Conservation (phyloP, 2,113 vertebrate genomes). For the Xenotilapia caudafasciata region DNA sequence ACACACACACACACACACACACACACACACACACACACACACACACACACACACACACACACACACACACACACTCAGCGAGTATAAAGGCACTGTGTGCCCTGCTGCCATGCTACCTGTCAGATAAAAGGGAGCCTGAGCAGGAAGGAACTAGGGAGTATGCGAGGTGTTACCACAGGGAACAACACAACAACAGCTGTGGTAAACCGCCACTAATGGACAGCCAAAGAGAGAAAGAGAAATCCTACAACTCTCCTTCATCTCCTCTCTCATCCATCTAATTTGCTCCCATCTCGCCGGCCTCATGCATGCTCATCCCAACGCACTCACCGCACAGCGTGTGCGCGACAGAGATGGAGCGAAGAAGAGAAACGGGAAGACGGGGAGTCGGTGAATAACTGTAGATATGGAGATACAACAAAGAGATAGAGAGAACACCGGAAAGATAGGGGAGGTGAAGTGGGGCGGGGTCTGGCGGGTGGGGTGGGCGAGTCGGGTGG, state of each 20-base stretch:
- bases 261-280: constrained; percentile 47
- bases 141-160: constrained; percentile 51
- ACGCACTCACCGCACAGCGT: constrained; percentile 18
- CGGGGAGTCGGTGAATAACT: background rate
- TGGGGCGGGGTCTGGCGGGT: background rate
- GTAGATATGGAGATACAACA: constrained; percentile 19
- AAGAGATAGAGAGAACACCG: background rate
- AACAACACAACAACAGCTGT: constrained; percentile 58
- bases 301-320: constrained; percentile 32
- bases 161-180: constrained; percentile 53
- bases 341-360: constrained; percentile 9
- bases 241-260: constrained; percentile 45
- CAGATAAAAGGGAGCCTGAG: constrained; percentile 65
- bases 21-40: no score
- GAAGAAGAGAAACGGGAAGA: background rate
- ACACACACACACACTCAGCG: background rate
- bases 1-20: no score
- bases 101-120: constrained; percentile 48
- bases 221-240: constrained; percentile 20
- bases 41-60: background rate
- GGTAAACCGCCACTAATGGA: constrained; percentile 54
- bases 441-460: background rate
- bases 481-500: background rate
- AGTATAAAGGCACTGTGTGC: background rate
- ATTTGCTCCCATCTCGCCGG: constrained; percentile 18